These are phyloP conservation scores for Gambusia holbrooki DNA, from an alignment of 2,113 vertebrate genomes.

Conservation along the genomic window DNA sequence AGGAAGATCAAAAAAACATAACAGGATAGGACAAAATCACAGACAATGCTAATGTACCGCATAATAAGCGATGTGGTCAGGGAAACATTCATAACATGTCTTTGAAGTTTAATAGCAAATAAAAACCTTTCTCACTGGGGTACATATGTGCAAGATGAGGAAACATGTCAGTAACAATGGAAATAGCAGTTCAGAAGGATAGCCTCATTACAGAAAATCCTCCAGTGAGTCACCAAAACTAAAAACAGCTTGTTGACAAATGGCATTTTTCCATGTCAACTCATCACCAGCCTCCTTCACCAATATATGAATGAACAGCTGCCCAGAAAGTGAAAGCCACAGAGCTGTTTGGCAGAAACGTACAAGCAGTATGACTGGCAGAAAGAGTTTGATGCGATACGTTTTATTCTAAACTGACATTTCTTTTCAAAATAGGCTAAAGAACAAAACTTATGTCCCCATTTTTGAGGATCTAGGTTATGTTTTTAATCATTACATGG, in stretches of 20 bases:
- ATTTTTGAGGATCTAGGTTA: slow-evolving; percentile 14
- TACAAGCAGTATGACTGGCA: slow-evolving; percentile 53
- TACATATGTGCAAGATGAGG: slow-evolving; percentile 16
- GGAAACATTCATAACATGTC: slow-evolving; percentile 16
- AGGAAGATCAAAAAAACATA: background rate
- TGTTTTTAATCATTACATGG: slow-evolving; percentile 24
- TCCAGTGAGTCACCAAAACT: slow-evolving; percentile 55
- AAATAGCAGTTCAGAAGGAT: slow-evolving; percentile 27
- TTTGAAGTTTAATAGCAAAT: slow-evolving; percentile 12
- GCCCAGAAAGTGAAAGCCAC: slow-evolving; percentile 49
- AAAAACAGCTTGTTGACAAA: slow-evolving; percentile 79
- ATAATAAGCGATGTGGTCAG: slow-evolving; percentile 14
- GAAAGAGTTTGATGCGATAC: slow-evolving; percentile 54
- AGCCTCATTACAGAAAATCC: slow-evolving; percentile 35
- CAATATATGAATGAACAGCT: slow-evolving; percentile 72
- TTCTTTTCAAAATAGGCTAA: background rate
- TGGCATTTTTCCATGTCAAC: slow-evolving; percentile 72
- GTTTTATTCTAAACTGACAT: background rate
- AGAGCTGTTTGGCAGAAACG: slow-evolving; percentile 43
- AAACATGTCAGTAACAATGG: slow-evolving; percentile 24
- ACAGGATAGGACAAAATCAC: slow-evolving; percentile 5
- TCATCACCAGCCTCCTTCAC: slow-evolving; percentile 43
- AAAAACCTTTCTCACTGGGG: slow-evolving; percentile 25
- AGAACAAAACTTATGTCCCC: slow-evolving; percentile 13
- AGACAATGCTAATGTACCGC: slow-evolving; percentile 2